Base-by-base conservation (phyloP, 92 coral and sea anemone species). In the Galaxea fascicularis region DNA sequence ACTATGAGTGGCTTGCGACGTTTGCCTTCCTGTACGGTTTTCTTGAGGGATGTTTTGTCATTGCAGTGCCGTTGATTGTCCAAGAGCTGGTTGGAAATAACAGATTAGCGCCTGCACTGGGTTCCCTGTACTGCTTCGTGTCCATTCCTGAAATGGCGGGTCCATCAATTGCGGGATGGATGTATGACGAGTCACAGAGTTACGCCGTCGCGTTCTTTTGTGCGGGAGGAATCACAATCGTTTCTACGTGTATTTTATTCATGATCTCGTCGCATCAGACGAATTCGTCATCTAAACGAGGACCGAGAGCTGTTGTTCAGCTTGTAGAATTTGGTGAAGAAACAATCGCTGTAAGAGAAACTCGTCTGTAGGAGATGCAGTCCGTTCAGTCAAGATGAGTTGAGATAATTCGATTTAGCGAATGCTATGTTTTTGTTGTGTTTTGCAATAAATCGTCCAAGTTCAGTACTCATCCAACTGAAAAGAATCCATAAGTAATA, bases 81-180 rank as follows among this genome's bases (percentile, higher is more conserved):
- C 81, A 44, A 20, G 86, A 80, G 67, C 56, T 87, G 25, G 90
- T 87, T 26, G 90, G 86, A 22, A 22, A 22, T 10, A 30, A 10
- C 6, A 67, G 53, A 11, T 25, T 80, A 11, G 22, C 90, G 1
- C 41, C 66, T 10, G 90, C 75, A 5, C 47, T 87, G 18, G 90
- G 90, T 3, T 41, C 86, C 20, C 14, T 81, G 57, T 73, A 54
- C n/a, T 79, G 65, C 31, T 22, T 80, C 51, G 20, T 82, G 14
- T 46, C 86, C 5, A 44, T 87, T 54, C 86, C 86, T 0, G 51
- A 22, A 49, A 51, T 62, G 26, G 78, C 82, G 11, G 90, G 90
- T 0, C 82, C 90, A 4, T 84, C 90, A 3, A 60, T 87, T n/a
- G 90, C 90, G 12, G 90, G 90, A n/a, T 86, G 90, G 90, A 86